Conservation (phyloP, 2,113 vertebrate genomes). For the Rhineura floridana region DNA sequence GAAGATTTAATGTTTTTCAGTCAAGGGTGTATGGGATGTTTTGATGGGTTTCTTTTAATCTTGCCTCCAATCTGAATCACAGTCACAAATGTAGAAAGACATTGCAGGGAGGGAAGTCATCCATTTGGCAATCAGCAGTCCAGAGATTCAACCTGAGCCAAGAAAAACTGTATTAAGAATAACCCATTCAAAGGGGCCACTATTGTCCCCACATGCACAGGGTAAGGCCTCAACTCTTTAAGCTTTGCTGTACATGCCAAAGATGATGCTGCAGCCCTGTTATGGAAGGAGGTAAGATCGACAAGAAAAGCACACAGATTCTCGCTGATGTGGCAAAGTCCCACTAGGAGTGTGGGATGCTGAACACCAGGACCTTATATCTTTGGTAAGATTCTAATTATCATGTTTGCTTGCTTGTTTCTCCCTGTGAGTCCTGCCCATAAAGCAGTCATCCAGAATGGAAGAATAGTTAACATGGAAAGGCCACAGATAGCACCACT, state of each 20-base stretch:
- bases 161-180: not conserved
- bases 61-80: conserved; percentile 23
- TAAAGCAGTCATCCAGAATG: not conserved
- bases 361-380: not conserved
- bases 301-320: not conserved
- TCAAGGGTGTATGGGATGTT: conserved; percentile 19
- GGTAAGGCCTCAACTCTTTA: not conserved
- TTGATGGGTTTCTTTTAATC: conserved; percentile 30
- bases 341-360: not conserved
- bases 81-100: not conserved
- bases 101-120: not conserved
- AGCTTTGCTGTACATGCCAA: not conserved
- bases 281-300: no score
- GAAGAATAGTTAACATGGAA: not conserved
- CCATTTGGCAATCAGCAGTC: not conserved
- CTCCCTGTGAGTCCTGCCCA: not conserved
- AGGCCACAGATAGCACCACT: not conserved
- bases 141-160: not conserved
- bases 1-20: conserved; percentile 43
- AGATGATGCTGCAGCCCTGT: not conserved
- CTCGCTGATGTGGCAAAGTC: not conserved
- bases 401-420: not conserved
- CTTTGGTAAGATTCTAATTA: not conserved
- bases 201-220: not conserved
- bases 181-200: not conserved